Base-by-base conservation (phyloP, 2,113 vertebrate genomes). In the Pomatostomus ruficeps region DNA sequence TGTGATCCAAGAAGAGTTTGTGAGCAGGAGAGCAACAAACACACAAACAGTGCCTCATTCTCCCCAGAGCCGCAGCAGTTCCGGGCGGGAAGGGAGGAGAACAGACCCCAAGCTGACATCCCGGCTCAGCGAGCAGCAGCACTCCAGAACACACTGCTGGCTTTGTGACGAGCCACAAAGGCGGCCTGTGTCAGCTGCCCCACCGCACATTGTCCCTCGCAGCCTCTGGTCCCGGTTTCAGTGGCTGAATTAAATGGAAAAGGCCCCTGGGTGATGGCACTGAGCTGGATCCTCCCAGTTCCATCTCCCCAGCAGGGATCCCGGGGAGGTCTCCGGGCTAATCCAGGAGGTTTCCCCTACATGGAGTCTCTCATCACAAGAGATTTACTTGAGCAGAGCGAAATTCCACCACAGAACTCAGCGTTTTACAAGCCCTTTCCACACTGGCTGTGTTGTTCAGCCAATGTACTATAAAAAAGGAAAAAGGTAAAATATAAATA, bases 151-250 rank as follows among this genome's bases (percentile, higher is more conserved):
- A 96, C 82, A 96, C 57, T 93, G 92, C 61, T 4, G 13, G 70
- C 95, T 96, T 96, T 94, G 95, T 96, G 59, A 46, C 2, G 51
- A 23, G 58, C 71, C 90, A 95, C 95, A 96, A 96, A 96, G 92
- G 71, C 62, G 14, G 90, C 85, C 85, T 97, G 96, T 97, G 85
- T 43, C 75, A 85, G 85, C 74, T 78, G 17, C 6, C 35, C 77
- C 66, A 4, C 48, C 2, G 43, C 93, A 67, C 92, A 93, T 88
- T 93, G 93, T 96, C 85, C 81, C 78, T 20, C 8, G 0, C 87
- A 36, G 81, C 81, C 70, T 15, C 85, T 21, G 62, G 4, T 26
- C 82, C 42, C 75, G 5, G 5, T 35, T 42, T 70, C 85, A 93
- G 26, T 38, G 85, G n/a, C 66, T 36, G 36, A 20, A 88, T 75